Conservation (phyloP, 2,113 vertebrate genomes). For the Hyaena hyaena region DNA sequence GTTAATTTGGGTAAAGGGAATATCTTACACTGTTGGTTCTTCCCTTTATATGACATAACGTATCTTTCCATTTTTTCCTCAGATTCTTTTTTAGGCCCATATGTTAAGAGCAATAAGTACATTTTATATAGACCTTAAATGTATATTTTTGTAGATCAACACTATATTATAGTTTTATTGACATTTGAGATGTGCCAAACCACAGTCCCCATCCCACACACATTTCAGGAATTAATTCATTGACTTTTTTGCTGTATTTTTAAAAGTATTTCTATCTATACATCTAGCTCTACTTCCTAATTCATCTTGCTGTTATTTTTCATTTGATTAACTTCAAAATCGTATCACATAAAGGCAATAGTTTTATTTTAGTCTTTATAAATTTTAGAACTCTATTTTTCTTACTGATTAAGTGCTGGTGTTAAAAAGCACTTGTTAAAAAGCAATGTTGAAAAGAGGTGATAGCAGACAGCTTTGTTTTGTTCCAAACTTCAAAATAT, state of each 20-base stretch:
- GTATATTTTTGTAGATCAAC: neutral
- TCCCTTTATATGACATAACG: neutral
- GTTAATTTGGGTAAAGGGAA: constrained; percentile 38
- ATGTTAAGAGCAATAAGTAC: neutral
- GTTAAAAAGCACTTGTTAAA: neutral
- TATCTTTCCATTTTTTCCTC: neutral
- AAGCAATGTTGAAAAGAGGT: neutral
- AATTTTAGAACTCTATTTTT: neutral
- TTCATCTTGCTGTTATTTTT: neutral
- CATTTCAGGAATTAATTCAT: neutral
- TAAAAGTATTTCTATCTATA: neutral
- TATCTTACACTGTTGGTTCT: neutral
- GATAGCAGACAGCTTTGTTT: neutral
- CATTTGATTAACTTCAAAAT: neutral
- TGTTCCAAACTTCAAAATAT: neutral
- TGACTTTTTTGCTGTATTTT: neutral
- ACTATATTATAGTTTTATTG: neutral
- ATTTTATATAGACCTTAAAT: neutral
- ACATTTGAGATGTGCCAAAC: neutral
- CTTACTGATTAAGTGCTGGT: neutral
- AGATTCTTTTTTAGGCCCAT: neutral
- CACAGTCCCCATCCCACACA: fast-evolving
- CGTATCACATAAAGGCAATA: neutral
- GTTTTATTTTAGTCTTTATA: neutral
- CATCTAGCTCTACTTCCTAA: neutral